Percentiles rank a stretch among this genome's conserved stretches.
These are phyloP conservation scores for Cybosia mesomella DNA, from an alignment of 2,888 invertebrate species.

Conservation along the genomic window DNA sequence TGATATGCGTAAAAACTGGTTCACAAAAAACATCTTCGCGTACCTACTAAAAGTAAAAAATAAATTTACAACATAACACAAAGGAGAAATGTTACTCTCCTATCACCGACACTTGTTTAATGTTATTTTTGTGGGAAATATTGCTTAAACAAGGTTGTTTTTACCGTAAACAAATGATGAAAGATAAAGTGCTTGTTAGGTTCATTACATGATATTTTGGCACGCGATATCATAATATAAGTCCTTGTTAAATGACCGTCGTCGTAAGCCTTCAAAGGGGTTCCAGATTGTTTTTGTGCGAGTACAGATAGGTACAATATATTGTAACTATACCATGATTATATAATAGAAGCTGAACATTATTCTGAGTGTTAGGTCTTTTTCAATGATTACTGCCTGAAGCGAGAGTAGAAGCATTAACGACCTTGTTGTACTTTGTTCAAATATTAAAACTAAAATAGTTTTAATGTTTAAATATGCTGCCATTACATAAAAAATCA, in stretches of 20 bases:
- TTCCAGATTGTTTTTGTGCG: constrained; percentile 9
- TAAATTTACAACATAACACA: background rate
- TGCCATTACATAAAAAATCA: background rate
- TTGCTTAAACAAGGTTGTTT: background rate
- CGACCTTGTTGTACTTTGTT: background rate
- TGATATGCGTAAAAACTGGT: background rate
- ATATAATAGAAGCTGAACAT: constrained; percentile 3
- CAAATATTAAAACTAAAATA: background rate
- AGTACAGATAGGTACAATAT: background rate
- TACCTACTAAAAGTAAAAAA: background rate
- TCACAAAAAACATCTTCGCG: background rate
- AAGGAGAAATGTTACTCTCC: background rate
- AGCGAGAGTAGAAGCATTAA: background rate
- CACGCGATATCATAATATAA: constrained; percentile 10
- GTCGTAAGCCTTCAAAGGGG: constrained; percentile 6
- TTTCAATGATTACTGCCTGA: background rate
- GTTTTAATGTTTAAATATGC: background rate
- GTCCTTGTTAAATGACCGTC: constrained; percentile 9
- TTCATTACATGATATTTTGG: constrained; percentile 8
- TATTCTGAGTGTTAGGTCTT: background rate
- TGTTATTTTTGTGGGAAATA: constrained; percentile 8
- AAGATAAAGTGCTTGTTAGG: constrained; percentile 8
- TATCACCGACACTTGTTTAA: background rate
- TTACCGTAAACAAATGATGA: constrained; percentile 14
- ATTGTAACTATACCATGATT: background rate